Evolutionary conservation across 1,140 invertebrate genomes (phyloP).

Genomic region (Portunus trituberculatus): DNA sequence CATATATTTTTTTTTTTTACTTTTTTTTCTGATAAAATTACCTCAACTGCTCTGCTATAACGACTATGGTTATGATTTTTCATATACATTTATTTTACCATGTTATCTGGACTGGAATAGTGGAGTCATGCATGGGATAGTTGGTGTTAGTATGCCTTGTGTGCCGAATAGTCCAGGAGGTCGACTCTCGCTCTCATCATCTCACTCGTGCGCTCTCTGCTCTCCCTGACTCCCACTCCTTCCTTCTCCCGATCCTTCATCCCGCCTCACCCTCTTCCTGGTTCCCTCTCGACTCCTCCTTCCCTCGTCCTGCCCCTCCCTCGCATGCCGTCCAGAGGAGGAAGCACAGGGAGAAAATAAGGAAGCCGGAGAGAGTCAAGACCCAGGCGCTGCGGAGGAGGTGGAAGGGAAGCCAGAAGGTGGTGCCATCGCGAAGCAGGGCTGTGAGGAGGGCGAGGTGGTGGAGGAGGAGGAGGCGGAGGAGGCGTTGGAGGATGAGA

Average conservation of each 20-base stretch:
- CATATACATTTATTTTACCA: constrained; percentile 38
- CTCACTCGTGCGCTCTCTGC: constrained; percentile 70
- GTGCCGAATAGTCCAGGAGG: constrained; percentile 53
- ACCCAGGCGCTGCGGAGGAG: constrained; percentile 52
- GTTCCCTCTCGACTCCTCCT: constrained; percentile 33
- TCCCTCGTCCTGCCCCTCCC: constrained; percentile 51
- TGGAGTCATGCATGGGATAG: constrained; percentile 66
- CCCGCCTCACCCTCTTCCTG: constrained; percentile 33
- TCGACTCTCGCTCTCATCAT: constrained; percentile 60
- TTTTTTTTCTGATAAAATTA: constrained; percentile 60
- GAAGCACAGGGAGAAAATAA: constrained; percentile 64
- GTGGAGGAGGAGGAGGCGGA: constrained; percentile 65
- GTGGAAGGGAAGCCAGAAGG: constrained; percentile 51
- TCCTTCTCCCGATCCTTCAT: constrained; percentile 45
- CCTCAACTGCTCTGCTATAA: constrained; percentile 68
- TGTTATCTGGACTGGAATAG: constrained; percentile 65
- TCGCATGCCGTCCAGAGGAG: constrained; percentile 72
- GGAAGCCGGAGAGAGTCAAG: constrained; percentile 46
- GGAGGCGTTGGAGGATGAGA: constrained; percentile 42
- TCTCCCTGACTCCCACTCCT: constrained; percentile 45
- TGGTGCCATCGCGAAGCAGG: constrained; percentile 36
- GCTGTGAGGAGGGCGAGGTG: constrained; percentile 60
- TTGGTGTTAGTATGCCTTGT: constrained; percentile 59
- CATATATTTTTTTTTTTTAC: constrained; percentile 52
- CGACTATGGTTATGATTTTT: constrained; percentile 36